Percentiles rank a stretch among this genome's conserved stretches.
Conservation (phyloP, 2,113 vertebrate species). For the Herpailurus yagouaroundi region DNA sequence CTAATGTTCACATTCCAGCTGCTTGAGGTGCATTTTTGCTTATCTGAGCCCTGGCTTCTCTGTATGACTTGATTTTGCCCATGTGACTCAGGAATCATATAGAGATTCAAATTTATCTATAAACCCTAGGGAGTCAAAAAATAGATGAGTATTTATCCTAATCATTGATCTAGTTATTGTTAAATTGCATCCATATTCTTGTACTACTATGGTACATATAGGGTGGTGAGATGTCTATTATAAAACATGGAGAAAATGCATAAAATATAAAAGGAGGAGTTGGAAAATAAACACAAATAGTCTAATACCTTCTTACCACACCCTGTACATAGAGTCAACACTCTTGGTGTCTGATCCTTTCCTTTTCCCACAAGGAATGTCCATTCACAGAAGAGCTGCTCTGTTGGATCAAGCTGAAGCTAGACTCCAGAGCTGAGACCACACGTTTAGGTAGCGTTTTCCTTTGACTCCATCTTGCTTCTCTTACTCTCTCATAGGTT, state of each 20-base stretch:
- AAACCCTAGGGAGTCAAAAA: background rate
- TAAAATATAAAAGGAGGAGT: background rate
- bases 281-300: background rate
- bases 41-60: background rate
- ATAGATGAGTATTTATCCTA: background rate
- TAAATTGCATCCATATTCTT: background rate
- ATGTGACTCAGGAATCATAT: background rate
- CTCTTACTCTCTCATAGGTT: background rate
- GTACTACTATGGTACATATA: background rate
- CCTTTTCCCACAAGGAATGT: background rate
- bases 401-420: background rate
- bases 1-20: background rate
- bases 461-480: background rate
- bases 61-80: background rate
- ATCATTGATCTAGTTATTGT: background rate
- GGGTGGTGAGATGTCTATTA: background rate
- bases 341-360: background rate
- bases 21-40: background rate
- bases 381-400: background rate
- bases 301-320: background rate
- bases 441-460: background rate
- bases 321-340: background rate
- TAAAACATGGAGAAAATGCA: background rate
- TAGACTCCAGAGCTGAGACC: background rate
- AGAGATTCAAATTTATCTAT: background rate